Base-by-base conservation (phyloP, 2,888 invertebrate species). In the Acronicta alni region DNA sequence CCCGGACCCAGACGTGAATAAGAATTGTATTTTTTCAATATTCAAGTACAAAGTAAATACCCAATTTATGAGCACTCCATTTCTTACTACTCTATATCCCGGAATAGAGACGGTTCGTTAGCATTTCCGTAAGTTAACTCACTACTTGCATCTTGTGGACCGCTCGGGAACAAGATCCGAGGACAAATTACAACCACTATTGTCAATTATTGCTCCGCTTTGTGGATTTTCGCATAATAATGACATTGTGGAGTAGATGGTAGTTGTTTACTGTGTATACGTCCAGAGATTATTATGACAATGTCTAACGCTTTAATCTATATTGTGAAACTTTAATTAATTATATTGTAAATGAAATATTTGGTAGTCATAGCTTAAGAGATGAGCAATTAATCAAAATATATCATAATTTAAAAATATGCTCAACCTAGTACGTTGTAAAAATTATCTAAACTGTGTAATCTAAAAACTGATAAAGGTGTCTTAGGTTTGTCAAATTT, bases 81-180 rank as follows among this genome's bases (percentile, higher is more conserved):
- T 35, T 42, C 3, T 42, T 46, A 38, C 17, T n/a, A 7, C 38
- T 42, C 18, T 20, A 8, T 42, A 20, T 45, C 41, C 64, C 0
- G 2, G 32, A 47, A 38, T n/a, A 30, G 54, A 35, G 17, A 67
- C 53, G 74, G 75, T 77, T 74, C 77, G 74, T 75, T 77, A 75
- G 57, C 55, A 76, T 64, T 73, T 75, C 74, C 67, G 57, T 70
- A 60, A 76, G 66, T 76, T 73, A 61, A 72, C 44, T 48, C 44
- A 20, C 53, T 47, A 46, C 45, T 37, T 46, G 47, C 45, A 54
- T 76, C 74, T 76, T 66, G 69, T 23, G 41, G 59, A 45, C 70
- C 74, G 57, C 66, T 76, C 39, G 63, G 58, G 59, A 45, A 62
- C 56, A 45, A 57, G 71, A 70, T 75, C 67, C 57, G 55, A 60